Evolutionary conservation across 2,797 vertebrate genomes (phyloP).

Genomic region (Leptodactylus fallax): DNA sequence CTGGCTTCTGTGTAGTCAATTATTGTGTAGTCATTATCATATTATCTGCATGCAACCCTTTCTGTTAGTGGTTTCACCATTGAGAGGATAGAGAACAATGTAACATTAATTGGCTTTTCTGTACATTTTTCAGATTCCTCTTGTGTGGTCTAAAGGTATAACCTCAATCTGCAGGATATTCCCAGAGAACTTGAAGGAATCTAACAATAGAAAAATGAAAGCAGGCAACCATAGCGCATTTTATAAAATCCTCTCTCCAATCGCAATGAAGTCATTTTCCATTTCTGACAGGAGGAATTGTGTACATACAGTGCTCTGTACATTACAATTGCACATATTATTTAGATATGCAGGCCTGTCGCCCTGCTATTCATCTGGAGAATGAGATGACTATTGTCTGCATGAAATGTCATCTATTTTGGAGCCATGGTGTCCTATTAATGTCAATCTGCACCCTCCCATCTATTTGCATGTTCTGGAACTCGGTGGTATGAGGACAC

Average conservation of each 20-base stretch:
- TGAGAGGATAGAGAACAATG: conserved; percentile 20
- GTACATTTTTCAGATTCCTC: not conserved
- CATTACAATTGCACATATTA: conserved; percentile 30
- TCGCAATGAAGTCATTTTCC: not conserved
- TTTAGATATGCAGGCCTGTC: not conserved
- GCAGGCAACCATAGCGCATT: not conserved
- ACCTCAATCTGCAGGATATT: conserved; percentile 12
- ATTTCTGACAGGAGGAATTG: conserved; percentile 3
- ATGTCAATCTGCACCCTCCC: conserved; percentile 46
- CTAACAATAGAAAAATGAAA: conserved; percentile 15
- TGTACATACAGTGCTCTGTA: not conserved
- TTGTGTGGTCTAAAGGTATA: conserved; percentile 29
- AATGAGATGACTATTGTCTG: conserved; percentile 42
- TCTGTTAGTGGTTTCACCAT: not conserved
- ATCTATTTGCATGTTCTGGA: conserved; percentile 45
- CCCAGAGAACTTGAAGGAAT: conserved; percentile 2
- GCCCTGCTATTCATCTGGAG: conserved; percentile 41
- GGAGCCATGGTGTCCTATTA: conserved; percentile 35
- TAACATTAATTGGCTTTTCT: conserved; percentile 15
- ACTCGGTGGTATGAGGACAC: conserved; percentile 23
- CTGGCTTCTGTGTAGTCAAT: not conserved
- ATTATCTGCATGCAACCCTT: not conserved
- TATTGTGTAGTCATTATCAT: not conserved
- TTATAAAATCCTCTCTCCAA: not conserved
- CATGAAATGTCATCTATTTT: conserved; percentile 54